These are phyloP conservation scores for Tor tambroides DNA, from an alignment of 2,113 vertebrate genomes.

Conservation along the genomic window DNA sequence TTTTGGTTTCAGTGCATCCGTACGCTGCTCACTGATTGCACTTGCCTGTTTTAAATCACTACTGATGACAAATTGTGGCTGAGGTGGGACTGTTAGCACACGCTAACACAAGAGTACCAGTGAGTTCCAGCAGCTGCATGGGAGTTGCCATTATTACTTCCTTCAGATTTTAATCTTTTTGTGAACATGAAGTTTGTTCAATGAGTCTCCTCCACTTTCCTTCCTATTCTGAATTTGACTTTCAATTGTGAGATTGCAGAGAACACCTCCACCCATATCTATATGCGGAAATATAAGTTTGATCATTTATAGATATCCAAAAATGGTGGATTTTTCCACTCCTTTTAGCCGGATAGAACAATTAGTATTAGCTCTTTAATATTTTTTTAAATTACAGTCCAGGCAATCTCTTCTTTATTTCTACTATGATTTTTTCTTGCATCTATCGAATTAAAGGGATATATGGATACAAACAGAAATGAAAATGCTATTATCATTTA, in stretches of 20 bases:
- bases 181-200: conserved; percentile 59
- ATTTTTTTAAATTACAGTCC: neutral
- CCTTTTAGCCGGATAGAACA: neutral
- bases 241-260: conserved; percentile 57
- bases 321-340: conserved; percentile 18
- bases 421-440: neutral
- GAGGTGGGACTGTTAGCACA: conserved; percentile 57
- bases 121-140: conserved; percentile 47
- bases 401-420: neutral
- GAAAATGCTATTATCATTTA: neutral
- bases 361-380: neutral
- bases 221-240: conserved; percentile 58
- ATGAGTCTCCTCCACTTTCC: conserved; percentile 60
- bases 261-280: conserved; percentile 59
- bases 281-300: conserved; percentile 58
- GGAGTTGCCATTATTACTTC: conserved; percentile 63
- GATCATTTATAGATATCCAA: conserved; percentile 53
- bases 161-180: conserved; percentile 59
- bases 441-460: neutral
- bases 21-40: conserved; percentile 55
- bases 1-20: conserved; percentile 58
- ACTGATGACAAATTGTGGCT: conserved; percentile 57
- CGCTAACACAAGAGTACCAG: conserved; percentile 48
- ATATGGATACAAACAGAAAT: no score
- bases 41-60: conserved; percentile 53